Evolutionary conservation across 2,888 invertebrate genomes (phyloP).

Genomic region (Rhyacophila evoluta): DNA sequence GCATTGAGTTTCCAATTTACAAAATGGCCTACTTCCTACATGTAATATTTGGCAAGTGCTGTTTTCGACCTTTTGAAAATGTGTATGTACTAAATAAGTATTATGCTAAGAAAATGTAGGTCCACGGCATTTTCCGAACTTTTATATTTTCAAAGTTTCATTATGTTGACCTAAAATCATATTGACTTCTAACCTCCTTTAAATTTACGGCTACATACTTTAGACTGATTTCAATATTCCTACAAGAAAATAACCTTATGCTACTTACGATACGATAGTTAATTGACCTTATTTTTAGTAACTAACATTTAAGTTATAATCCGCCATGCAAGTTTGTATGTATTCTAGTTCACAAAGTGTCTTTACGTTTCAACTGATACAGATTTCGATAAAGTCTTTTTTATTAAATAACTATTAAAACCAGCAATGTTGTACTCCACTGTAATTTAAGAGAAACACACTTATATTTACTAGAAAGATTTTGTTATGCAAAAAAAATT

Average conservation of each 20-base stretch:
- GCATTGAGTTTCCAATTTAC: neutral
- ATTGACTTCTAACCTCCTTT: conserved; percentile 14
- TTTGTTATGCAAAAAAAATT: too few species aligned
- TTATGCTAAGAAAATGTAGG: conserved; percentile 14
- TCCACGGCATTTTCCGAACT: conserved; percentile 4
- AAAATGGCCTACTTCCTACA: conserved; percentile 17
- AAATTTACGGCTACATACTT: neutral
- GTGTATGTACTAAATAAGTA: conserved; percentile 1
- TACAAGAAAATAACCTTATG: neutral
- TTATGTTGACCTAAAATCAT: conserved; percentile 7
- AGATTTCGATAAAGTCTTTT: too few species aligned
- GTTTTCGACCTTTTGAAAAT: conserved; percentile 1
- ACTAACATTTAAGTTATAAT: too few species aligned
- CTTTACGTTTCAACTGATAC: too few species aligned
- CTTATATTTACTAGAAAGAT: too few species aligned
- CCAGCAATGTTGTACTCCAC: too few species aligned
- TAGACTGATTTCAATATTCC: neutral
- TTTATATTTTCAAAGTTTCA: neutral
- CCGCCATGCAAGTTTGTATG: too few species aligned
- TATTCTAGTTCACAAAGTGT: too few species aligned
- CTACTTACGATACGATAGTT: neutral
- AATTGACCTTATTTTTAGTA: neutral
- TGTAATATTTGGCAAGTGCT: neutral
- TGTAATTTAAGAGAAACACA: too few species aligned
- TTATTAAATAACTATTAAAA: too few species aligned